Percentiles rank a stretch among this genome's conserved stretches.
Evolutionary conservation across 2,113 vertebrate species (phyloP).

Genomic region (Atlantisia rogersi): DNA sequence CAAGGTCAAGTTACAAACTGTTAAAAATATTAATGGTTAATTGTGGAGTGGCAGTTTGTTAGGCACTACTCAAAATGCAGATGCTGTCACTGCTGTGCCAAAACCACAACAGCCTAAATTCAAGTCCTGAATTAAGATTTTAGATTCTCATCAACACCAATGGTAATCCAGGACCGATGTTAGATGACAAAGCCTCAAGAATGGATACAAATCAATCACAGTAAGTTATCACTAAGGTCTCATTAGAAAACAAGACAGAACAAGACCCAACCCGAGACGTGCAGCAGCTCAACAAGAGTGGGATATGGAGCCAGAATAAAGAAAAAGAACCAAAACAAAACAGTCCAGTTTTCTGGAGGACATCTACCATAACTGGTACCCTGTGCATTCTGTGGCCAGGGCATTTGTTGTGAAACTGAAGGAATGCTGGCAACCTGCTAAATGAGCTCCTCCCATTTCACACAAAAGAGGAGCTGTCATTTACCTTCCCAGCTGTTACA

Average conservation of each 20-base stretch:
- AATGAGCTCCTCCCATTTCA: neutral
- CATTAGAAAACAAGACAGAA: neutral
- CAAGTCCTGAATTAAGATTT: neutral
- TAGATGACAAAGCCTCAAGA: neutral
- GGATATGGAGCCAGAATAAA: neutral
- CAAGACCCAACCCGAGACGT: neutral
- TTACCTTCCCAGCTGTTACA: neutral
- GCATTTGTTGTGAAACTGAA: neutral
- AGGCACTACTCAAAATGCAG: neutral
- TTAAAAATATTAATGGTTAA: neutral
- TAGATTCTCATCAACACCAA: neutral
- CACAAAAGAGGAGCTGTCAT: neutral
- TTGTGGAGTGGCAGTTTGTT: neutral
- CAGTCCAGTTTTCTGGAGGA: neutral
- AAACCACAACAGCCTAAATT: neutral
- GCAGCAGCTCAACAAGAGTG: neutral
- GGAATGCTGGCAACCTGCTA: neutral
- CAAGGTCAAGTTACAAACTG: neutral
- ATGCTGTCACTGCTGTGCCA: neutral
- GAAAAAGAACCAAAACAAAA: too few relatives aligned
- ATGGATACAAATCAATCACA: neutral
- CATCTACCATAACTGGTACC: accelerated
- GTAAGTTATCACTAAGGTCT: neutral
- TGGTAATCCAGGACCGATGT: neutral
- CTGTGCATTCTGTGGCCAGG: neutral